phyloP scores from a whole-genome alignment of 1,140 invertebrate species.

The Tetragonula clypearis region DNA sequence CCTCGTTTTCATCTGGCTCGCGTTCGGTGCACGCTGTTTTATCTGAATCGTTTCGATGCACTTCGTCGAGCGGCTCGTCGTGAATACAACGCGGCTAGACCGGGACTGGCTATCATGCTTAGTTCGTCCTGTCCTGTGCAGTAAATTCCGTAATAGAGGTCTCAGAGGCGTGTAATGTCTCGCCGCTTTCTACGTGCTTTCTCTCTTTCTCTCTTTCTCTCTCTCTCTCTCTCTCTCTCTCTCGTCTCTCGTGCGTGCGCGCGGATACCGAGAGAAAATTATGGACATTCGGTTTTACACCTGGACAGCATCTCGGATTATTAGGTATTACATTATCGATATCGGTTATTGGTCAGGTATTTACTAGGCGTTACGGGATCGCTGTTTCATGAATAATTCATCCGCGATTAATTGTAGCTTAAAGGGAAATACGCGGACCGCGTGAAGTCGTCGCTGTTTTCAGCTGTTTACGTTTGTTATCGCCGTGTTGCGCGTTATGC shows the following conservation, averaged over 20 bases:
- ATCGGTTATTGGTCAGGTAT: conserved; percentile 52
- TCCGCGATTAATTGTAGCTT: conserved; percentile 42
- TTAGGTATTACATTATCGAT: conserved; percentile 56
- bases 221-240: neutral
- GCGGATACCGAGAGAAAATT: conserved; percentile 54
- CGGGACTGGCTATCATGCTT: conserved; percentile 52
- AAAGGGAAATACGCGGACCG: neutral
- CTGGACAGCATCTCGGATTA: conserved; percentile 48
- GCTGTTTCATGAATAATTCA: conserved; percentile 59
- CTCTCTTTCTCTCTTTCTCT: conserved; percentile 4
- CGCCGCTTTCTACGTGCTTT: conserved; percentile 19
- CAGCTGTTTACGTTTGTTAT: conserved; percentile 14
- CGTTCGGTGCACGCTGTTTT: conserved; percentile 20
- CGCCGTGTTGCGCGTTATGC: neutral
- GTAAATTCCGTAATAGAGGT: conserved; percentile 58
- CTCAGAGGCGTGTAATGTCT: neutral
- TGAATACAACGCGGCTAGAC: conserved; percentile 7
- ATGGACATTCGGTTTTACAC: conserved; percentile 58
- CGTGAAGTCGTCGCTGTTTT: neutral
- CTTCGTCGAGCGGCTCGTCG: conserved; percentile 12
- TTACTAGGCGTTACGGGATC: conserved; percentile 37
- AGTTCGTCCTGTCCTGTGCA: conserved; percentile 28
- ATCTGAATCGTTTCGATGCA: conserved; percentile 37
- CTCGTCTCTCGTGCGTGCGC: no score
- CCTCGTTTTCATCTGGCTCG: conserved; percentile 1